Evolutionary conservation across 2,888 invertebrate species (phyloP).

Genomic region (Cenopis cana): DNA sequence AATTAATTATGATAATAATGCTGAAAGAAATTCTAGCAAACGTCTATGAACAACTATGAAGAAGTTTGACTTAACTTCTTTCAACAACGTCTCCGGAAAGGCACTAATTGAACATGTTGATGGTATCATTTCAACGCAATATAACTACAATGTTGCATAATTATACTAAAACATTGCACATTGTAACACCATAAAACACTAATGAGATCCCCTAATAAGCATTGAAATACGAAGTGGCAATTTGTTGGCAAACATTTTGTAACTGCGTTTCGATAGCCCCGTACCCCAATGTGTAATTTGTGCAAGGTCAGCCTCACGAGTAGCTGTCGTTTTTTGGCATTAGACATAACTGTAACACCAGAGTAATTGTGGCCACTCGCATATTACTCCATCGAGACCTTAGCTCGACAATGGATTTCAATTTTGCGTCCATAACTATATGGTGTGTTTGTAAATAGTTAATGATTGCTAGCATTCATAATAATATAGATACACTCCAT

Average conservation of each 20-base stretch:
- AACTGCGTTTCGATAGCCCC: conserved; percentile 25
- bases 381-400: conserved; percentile 30
- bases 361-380: conserved; percentile 26
- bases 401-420: conserved; percentile 28
- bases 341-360: conserved; percentile 22
- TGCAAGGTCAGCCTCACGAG: conserved; percentile 39
- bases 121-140: not conserved
- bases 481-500: not conserved
- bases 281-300: conserved; percentile 38
- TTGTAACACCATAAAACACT: conserved; percentile 22
- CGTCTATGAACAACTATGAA: too few species aligned
- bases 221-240: conserved; percentile 31
- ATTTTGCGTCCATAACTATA: conserved; percentile 10
- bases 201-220: conserved; percentile 10
- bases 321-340: conserved; percentile 33
- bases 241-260: conserved; percentile 28
- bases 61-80: not conserved
- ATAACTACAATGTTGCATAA: not conserved
- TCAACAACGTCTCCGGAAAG: not conserved
- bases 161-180: conserved; percentile 8
- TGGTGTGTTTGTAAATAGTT: not conserved
- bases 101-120: not conserved
- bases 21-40: too few species aligned
- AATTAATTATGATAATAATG: too few species aligned
- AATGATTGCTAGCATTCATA: not conserved